Percentiles rank a stretch among this genome's conserved stretches.
phyloP scores from a whole-genome alignment of 2,888 invertebrate species.

The Corythucha ciliata region DNA sequence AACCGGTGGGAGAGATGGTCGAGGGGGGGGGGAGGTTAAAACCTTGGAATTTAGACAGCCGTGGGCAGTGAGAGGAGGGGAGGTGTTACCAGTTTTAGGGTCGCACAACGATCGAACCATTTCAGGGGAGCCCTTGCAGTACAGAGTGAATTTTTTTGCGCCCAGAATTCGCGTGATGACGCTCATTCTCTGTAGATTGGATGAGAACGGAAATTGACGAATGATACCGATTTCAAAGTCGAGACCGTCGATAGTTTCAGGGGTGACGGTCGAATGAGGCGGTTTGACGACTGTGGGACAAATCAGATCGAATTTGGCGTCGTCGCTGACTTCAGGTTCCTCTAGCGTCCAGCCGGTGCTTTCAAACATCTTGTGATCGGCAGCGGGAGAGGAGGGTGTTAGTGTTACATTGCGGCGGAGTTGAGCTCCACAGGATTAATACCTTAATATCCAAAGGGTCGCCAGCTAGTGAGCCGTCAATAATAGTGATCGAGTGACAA shows the following conservation, averaged over 20 bases:
- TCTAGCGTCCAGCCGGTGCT: slow-evolving; percentile 86
- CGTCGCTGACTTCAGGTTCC: slow-evolving; percentile 75
- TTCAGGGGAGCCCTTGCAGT: slow-evolving; percentile 90
- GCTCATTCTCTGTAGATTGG: slow-evolving; percentile 78
- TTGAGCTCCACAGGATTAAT: slow-evolving; percentile 2
- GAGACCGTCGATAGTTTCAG: slow-evolving; percentile 32
- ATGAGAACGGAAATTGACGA: slow-evolving; percentile 78
- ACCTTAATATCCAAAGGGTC: slow-evolving; percentile 91
- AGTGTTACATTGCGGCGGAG: not conserved
- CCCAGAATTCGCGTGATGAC: slow-evolving; percentile 72
- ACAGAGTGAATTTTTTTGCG: slow-evolving; percentile 64
- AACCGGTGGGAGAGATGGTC: no score
- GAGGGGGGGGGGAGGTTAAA: no score
- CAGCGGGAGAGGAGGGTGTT: not conserved
- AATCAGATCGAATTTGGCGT: slow-evolving; percentile 73
- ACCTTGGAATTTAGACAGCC: no score
- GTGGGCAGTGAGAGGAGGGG: no score
- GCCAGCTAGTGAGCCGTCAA: slow-evolving; percentile 77
- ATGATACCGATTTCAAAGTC: slow-evolving; percentile 69
- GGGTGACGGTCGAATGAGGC: slow-evolving; percentile 35
- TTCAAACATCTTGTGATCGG: slow-evolving; percentile 72
- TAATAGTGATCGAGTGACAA: slow-evolving; percentile 86
- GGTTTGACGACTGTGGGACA: slow-evolving; percentile 79
- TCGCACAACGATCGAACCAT: slow-evolving; percentile 70
- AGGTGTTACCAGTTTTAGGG: slow-evolving; percentile 22